Evolutionary conservation across 2,888 invertebrate species (phyloP).

Genomic region (Tipula helvola): DNA sequence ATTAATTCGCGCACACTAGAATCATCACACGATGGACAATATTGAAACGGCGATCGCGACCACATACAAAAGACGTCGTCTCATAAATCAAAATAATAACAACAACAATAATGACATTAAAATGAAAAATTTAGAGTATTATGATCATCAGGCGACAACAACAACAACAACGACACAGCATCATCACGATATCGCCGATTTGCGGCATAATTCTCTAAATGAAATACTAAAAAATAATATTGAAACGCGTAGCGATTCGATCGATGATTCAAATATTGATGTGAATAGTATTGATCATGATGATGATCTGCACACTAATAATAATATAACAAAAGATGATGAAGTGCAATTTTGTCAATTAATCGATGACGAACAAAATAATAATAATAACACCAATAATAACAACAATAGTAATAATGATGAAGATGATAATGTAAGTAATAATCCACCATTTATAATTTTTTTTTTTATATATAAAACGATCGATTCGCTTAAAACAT

Average conservation of each 20-base stretch:
- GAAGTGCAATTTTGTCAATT: conserved; percentile 5
- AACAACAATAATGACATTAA: not conserved
- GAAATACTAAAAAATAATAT: conserved; percentile 7
- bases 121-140: not conserved
- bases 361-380: conserved; percentile 1
- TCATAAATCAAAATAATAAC: conserved; percentile 5
- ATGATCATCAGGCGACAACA: not conserved
- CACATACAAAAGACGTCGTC: not conserved
- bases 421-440: conserved; percentile 4
- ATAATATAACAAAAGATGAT: not conserved
- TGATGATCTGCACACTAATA: not conserved
- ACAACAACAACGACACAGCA: not conserved
- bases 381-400: not conserved
- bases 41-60: not conserved
- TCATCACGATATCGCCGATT: not conserved
- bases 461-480: too few species aligned
- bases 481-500: too few species aligned
- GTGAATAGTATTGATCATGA: not conserved
- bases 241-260: not conserved
- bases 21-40: not conserved
- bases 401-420: not conserved
- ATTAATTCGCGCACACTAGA: not conserved
- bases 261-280: not conserved
- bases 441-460: too few species aligned
- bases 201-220: not conserved